Evolutionary conservation across 2,888 invertebrate species (phyloP), one percentile per base, ranked within the genome.

Genomic region (Macrostomum cliftonense): DNA sequence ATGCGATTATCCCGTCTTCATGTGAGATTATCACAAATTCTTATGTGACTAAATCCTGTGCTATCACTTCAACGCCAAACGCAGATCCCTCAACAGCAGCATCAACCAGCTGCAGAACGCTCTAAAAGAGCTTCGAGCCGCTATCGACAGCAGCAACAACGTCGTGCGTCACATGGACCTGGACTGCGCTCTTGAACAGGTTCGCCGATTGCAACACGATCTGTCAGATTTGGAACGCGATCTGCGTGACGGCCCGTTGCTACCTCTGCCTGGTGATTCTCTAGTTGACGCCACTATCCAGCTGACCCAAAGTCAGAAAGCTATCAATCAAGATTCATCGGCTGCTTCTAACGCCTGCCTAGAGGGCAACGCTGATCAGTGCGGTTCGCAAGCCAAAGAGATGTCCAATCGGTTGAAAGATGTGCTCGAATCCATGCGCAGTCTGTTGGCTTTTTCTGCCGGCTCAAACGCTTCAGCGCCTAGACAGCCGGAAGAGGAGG

Each of bases 201-300:
- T 91, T 39, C 75, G 77, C 12, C 79, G 79, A 39, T 72, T 93
- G 42, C 81, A 83, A 61, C 78, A 77, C 37, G 88, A 93, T 58
- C 72, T 95, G 17, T 76, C 79, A 21, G 85, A 84, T 59, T 79
- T 84, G 54, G 79, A 82, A 48, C 76, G 77, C 52, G 81, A 84
- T 0, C 82, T 83, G 0, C 73, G 78, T 28, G 77, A 78, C 0
- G 77, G 79, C 51, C 76, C 78, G 19, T 72, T 91, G 39, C 74
- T 78, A 52, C 86, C 88, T 0, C 70, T 89, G 56, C 89, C 89
- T 0, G 87, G 84, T 42, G 84, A 86, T 67, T 82, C 81, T 14
- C 77, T 79, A 54, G 67, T 71, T 57, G 40, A 20, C 5, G 17
- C 28, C 28, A 28, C 40, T 9, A 16, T 16, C 2, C 16, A 40